Percentiles rank a stretch among this genome's conserved stretches.
Conservation (phyloP, 1,140 invertebrate genomes). For the Gonioctena quinquepunctata region DNA sequence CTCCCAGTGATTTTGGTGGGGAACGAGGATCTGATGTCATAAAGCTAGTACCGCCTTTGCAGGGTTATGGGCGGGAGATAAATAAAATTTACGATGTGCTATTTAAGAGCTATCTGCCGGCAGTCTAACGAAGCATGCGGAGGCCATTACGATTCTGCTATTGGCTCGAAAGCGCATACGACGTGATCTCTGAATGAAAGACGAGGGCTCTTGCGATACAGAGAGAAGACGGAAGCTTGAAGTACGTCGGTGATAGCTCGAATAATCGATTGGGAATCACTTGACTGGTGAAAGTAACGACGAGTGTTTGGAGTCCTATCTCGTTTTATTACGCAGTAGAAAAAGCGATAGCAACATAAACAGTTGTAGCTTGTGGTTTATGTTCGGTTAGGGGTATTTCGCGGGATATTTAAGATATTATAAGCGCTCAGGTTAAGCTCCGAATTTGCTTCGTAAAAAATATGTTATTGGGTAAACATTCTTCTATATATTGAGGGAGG, state of each 20-base stretch:
- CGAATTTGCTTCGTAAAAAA: constrained; percentile 38
- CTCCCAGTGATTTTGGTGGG: constrained; percentile 30
- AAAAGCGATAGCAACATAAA: constrained; percentile 37
- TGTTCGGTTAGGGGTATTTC: constrained; percentile 36
- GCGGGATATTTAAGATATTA: constrained; percentile 52
- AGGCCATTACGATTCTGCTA: constrained; percentile 56
- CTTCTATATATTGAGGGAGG: background rate
- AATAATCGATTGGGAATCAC: constrained; percentile 40
- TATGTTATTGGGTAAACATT: constrained; percentile 33
- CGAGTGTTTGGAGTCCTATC: constrained; percentile 29
- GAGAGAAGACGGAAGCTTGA: constrained; percentile 30
- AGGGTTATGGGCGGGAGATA: constrained; percentile 54
- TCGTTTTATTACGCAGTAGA: constrained; percentile 29
- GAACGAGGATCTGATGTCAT: constrained; percentile 31
- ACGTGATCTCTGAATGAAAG: constrained; percentile 9
- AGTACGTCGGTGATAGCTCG: constrained; percentile 31
- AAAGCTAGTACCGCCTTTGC: constrained; percentile 46
- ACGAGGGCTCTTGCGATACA: background rate
- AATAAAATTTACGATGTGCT: constrained; percentile 56
- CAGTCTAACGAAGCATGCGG: constrained; percentile 55
- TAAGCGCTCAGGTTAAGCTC: constrained; percentile 40
- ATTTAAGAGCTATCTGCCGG: constrained; percentile 57
- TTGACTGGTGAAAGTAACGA: constrained; percentile 43
- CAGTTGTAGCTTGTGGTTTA: constrained; percentile 27
- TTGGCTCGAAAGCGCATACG: constrained; percentile 44